Conservation (phyloP, 2,888 invertebrate species). For the Oligia fasciuncula region DNA sequence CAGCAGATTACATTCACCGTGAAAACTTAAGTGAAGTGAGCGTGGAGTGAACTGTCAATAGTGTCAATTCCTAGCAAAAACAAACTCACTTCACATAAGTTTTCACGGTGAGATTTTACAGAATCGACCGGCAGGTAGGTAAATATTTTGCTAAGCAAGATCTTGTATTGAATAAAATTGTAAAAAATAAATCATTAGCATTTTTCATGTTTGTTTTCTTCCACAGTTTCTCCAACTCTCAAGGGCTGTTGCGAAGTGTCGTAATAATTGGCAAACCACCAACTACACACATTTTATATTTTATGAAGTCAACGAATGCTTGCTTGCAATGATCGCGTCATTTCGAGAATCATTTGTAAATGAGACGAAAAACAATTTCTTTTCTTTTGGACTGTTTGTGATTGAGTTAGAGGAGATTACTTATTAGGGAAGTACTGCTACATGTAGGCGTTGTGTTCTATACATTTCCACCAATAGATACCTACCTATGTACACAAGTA, state of each 20-base stretch:
- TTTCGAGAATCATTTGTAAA: not conserved
- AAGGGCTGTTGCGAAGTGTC: conserved; percentile 20
- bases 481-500: not conserved
- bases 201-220: conserved; percentile 18
- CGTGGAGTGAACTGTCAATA: no score
- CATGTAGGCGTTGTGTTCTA: not conserved
- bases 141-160: conserved; percentile 24
- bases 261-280: conserved; percentile 43
- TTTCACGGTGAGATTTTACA: no score
- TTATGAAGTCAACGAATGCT: conserved; percentile 27
- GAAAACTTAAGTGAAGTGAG: no score
- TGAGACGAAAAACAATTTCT: not conserved
- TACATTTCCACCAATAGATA: not conserved
- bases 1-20: conserved; percentile 17
- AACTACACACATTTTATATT: conserved; percentile 28
- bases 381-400: not conserved
- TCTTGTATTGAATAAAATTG: conserved; percentile 17
- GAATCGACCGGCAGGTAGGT: not conserved
- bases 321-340: conserved; percentile 13
- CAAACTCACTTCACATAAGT: no score
- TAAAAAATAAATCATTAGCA: not conserved
- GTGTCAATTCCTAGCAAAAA: no score
- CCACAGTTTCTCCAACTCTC: conserved; percentile 36
- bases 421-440: not conserved
- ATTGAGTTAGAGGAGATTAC: not conserved